Evolutionary conservation across 2,888 invertebrate genomes (phyloP), one percentile per base, ranked within the genome.

Genomic region (Phortica okadai): DNA sequence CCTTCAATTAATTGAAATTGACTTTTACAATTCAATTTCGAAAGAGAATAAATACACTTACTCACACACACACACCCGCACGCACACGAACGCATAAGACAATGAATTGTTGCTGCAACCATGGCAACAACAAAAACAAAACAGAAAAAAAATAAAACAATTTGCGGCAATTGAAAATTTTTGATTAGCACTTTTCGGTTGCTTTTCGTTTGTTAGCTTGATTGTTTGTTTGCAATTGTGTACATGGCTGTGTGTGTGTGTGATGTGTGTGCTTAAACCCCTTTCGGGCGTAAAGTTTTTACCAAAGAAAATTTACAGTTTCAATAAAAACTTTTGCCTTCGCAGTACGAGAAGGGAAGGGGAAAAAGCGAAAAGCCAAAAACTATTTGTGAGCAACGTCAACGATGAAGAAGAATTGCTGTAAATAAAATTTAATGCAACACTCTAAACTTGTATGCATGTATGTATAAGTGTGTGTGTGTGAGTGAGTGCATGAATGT

Each of bases 401-500:
- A 14, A 50, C 10, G 42, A 14, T 67, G 67, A 41, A 67, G 16
- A 67, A 70, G 33, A 72, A 56, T 72, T 72, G 83, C 88, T 82
- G 84, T 85, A 87, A 87, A 87, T 86, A 86, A 86, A 86, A 85
- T 86, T 81, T 81, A 86, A 86, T 86, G 88, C 82, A 86, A 86
- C 85, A 83, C 83, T 83, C 82, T 81, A 16, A 67, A 44, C 41
- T 41, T 42, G 41, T 14, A 44, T 67, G 41, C 67, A 67, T n/a
- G n/a, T 16, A 50, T 62, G 50, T 45, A 62, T 54, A 25, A 33
- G 25, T 6, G 21, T 58, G 59, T 66, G 54, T 74, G 70, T 80
- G 74, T 80, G 54, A 73, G 70, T 80, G 74, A 79, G 14, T 59
- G 72, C 8, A 33, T 73, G 74, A 16, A 21, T 58, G 58, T 79